Evolutionary conservation across 2,113 vertebrate species (phyloP).

Genomic region (Peromyscus californicus): DNA sequence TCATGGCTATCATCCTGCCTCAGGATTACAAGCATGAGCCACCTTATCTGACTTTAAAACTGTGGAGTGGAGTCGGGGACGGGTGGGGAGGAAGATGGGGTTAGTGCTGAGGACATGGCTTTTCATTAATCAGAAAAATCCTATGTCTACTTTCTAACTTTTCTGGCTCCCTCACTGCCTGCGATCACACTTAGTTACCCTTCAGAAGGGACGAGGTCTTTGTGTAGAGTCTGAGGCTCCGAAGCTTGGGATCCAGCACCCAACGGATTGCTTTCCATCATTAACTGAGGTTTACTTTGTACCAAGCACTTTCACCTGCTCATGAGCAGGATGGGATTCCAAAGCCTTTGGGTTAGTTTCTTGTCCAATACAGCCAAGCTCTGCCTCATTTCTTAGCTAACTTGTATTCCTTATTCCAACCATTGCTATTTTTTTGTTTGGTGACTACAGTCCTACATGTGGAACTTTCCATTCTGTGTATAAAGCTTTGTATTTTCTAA

Average conservation of each 20-base stretch:
- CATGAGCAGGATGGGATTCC: background rate
- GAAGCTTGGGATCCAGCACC: background rate
- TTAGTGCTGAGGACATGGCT: background rate
- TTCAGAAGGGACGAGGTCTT: conserved; percentile 28
- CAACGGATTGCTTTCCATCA: background rate
- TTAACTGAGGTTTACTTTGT: conserved; percentile 18
- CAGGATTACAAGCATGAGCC: background rate
- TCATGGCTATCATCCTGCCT: too few species aligned
- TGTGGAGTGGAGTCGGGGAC: too few species aligned
- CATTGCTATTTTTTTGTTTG: conserved; percentile 36
- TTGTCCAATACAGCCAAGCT: conserved; percentile 29
- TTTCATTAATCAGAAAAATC: conserved; percentile 43
- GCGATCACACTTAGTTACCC: background rate
- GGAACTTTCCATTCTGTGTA: conserved; percentile 19
- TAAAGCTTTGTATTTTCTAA: conserved; percentile 49
- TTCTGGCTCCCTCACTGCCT: background rate
- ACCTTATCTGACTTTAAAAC: background rate
- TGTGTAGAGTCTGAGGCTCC: background rate
- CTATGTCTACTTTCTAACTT: conserved; percentile 9
- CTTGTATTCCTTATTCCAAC: conserved; percentile 12
- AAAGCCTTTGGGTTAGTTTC: conserved; percentile 17
- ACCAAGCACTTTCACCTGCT: background rate
- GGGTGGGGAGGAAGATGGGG: background rate
- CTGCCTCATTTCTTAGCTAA: background rate
- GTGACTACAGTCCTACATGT: conserved; percentile 42